Evolutionary conservation across 2,797 vertebrate genomes (phyloP).

Genomic region (Petrocephalus sullivani): DNA sequence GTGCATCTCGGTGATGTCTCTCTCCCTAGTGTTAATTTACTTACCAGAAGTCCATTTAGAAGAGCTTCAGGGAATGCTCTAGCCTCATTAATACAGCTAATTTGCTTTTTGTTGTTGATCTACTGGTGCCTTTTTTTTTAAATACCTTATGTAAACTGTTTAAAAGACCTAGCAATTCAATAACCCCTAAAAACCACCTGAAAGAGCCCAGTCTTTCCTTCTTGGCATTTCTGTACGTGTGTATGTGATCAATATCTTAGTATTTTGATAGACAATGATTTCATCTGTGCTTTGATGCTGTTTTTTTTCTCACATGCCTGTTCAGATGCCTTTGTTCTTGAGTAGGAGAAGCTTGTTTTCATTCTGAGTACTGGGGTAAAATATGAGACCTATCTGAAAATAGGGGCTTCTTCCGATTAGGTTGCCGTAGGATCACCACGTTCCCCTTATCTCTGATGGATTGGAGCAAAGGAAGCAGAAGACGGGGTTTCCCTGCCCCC

Average conservation of each 20-base stretch:
- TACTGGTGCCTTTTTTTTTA: background rate
- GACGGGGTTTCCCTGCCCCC: background rate
- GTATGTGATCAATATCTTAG: background rate
- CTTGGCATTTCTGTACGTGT: background rate
- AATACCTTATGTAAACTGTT: background rate
- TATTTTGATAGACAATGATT: constrained; percentile 13
- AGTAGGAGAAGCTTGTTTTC: background rate
- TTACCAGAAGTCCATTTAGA: constrained; percentile 8
- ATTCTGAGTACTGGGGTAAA: background rate
- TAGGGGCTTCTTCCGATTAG: background rate
- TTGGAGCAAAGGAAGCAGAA: background rate
- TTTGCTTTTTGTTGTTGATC: background rate
- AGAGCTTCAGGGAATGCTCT: constrained; percentile 2
- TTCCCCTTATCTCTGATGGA: constrained; percentile 1
- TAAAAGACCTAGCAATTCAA: background rate
- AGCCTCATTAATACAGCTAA: background rate
- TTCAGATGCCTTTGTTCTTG: background rate
- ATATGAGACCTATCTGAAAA: background rate
- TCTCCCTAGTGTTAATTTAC: background rate
- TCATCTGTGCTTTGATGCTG: constrained; percentile 5
- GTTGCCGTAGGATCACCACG: background rate
- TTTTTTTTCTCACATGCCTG: background rate
- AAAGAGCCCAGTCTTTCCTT: background rate
- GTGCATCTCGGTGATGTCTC: background rate
- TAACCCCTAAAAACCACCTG: background rate